Evolutionary conservation across 2,113 vertebrate genomes (phyloP), one percentile per base, ranked within the genome.

Genomic region (Gobiocypris rarus): DNA sequence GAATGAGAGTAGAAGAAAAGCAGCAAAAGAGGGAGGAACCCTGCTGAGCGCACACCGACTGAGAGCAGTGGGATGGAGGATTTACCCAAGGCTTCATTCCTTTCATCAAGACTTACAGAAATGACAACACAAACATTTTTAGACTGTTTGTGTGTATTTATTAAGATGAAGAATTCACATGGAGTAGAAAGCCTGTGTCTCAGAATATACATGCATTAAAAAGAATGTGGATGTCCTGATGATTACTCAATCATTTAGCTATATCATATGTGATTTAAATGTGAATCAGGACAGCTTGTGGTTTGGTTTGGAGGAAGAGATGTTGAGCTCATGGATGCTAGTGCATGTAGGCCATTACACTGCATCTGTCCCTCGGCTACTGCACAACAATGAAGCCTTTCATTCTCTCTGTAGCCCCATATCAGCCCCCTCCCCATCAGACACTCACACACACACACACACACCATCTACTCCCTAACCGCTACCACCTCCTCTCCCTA

Each of bases 341-440:
- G 52, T 61, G 34, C 38, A 83, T 74, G 31, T 56, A 85, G 77
- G 65, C 77, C 86, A 85, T 69, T 75, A 65, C 43, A 59, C 31
- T 78, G 65, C 79, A 82, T 85, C 74, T 78, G 79, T 84, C 41
- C 74, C 28, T 78, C 24, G 74, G 31, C 83, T 67, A 77, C n/a
- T 1, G 14, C 74, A 78, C 74, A 83, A 87, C 83, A 87, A 87
- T 85, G 86, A 74, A 70, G 54, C 34, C 79, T 82, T 87, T 87
- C 78, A 82, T 84, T 43, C 70, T 86, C 65, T 75, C 56, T 22
- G 22, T 56, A 81, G 63, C 7, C 79, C 79, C 45, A 70, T 81
- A 54, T 81, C 79, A 56, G 26, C 61, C 59, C 43, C 78, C 48
- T 65, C 45, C 45, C 61, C 63, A 34, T n/a, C 15, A n/a, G 17